Conservation (phyloP, 2,113 vertebrate genomes). For the Pollimyrus isidori region DNA sequence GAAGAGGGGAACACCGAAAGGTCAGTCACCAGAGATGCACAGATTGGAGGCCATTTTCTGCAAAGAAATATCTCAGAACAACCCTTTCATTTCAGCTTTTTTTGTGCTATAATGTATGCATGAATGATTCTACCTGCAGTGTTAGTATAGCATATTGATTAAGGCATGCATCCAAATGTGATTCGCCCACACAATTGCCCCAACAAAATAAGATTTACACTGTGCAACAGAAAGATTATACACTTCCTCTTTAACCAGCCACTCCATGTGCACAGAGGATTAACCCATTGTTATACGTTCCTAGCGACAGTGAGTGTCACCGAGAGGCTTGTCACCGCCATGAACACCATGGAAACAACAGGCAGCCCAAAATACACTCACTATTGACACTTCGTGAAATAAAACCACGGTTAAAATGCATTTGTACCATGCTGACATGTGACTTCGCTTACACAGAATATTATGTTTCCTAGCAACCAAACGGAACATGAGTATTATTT, state of each 20-base stretch:
- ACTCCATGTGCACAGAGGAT: neutral
- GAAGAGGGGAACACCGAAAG: neutral
- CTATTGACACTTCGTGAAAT: neutral
- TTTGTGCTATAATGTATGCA: neutral
- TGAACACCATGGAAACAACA: neutral
- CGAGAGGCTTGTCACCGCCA: neutral
- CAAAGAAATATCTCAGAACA: neutral
- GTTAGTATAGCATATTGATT: neutral
- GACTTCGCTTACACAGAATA: neutral
- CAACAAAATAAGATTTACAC: neutral
- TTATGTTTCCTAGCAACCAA: slow-evolving; percentile 3
- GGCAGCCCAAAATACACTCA: neutral
- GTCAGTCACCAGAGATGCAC: neutral
- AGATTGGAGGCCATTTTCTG: neutral
- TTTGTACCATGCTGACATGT: neutral
- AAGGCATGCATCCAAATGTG: neutral
- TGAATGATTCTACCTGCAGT: neutral
- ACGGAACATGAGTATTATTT: neutral
- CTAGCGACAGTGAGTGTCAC: neutral
- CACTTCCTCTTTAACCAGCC: neutral
- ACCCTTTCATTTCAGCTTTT: neutral
- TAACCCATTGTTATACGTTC: neutral
- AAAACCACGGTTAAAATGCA: neutral
- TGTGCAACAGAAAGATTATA: neutral
- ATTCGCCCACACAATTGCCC: neutral